These are phyloP conservation scores for Columba livia DNA, from an alignment of 2,113 vertebrate genomes.

Conservation along the genomic window DNA sequence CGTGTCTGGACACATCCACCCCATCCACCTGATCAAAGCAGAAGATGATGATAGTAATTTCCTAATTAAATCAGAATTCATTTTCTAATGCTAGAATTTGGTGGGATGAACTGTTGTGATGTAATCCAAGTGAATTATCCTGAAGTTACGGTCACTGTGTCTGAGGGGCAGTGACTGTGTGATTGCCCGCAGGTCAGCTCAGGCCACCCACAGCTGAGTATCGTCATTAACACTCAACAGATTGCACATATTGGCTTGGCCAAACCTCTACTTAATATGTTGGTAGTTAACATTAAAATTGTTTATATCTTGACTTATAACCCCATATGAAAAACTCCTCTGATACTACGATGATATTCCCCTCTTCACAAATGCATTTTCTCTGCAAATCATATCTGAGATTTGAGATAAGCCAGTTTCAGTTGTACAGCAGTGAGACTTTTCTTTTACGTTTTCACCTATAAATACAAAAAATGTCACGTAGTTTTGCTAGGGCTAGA, in stretches of 20 bases:
- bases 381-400: not conserved
- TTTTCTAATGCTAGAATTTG: too few relatives aligned
- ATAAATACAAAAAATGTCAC: not conserved
- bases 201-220: not conserved
- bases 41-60: not conserved
- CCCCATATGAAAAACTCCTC: not conserved
- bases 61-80: not conserved
- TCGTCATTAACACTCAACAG: not conserved
- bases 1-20: not conserved
- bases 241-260: not conserved
- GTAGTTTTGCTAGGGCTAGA: fast-evolving
- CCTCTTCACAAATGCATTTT: not conserved
- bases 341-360: not conserved
- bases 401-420: not conserved
- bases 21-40: not conserved
- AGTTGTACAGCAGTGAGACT: not conserved
- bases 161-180: not conserved
- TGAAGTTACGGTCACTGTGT: not conserved
- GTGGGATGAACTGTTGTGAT: not conserved
- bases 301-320: not conserved
- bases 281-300: not conserved
- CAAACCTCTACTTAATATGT: not conserved
- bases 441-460: not conserved
- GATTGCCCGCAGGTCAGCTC: not conserved
- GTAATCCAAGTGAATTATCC: not conserved